Base-by-base conservation (phyloP, 2,888 invertebrate species). In the Microchrysa polita region DNA sequence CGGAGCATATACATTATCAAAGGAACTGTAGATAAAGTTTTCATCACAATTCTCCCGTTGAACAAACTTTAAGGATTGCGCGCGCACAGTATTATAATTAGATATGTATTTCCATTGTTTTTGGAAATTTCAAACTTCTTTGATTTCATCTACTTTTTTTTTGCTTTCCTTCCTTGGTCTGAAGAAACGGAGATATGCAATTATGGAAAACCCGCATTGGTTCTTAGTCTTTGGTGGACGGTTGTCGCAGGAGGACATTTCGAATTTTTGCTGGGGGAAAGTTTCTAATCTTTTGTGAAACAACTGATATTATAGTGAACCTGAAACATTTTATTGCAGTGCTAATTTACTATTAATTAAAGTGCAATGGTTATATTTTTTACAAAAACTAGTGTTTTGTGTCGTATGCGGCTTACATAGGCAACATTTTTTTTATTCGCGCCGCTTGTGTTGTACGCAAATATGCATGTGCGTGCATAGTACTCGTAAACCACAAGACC, bases 1-100 rank as follows among this genome's bases (percentile, higher is more conserved):
- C 12, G n/a, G n/a, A n/a, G n/a, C n/a, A n/a, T 48, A 10, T n/a
- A 48, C 12, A 48, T 48, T 2, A 34, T 53, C 44, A 65, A 22
- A 65, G 22, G 65, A 20, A 48, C 48, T 22, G 48, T 23, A 34
- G 2, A 48, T 23, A 48, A 69, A 69, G 69, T 69, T 69, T 69
- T 57, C 69, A 69, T 69, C 69, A 69, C 69, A 69, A 69, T 27
- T 57, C 55, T 63, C 40, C 69, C 22, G 18, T 10, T 18, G 48
- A 44, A 12, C 42, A 16, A 72, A 72, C 72, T 72, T 72, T 18
- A 72, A 72, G 60, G 60, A 72, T 60, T 72, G 60, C 72, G 72
- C 72, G 61, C 72, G 72, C 72, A 72, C 55, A 69, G 57, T 44
- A 59, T 71, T 72, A 60, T 72, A 61, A 72, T 72, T 60, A n/a